These are phyloP conservation scores for Candidula unifasciata DNA, from an alignment of 2,888 invertebrate species.

Conservation along the genomic window DNA sequence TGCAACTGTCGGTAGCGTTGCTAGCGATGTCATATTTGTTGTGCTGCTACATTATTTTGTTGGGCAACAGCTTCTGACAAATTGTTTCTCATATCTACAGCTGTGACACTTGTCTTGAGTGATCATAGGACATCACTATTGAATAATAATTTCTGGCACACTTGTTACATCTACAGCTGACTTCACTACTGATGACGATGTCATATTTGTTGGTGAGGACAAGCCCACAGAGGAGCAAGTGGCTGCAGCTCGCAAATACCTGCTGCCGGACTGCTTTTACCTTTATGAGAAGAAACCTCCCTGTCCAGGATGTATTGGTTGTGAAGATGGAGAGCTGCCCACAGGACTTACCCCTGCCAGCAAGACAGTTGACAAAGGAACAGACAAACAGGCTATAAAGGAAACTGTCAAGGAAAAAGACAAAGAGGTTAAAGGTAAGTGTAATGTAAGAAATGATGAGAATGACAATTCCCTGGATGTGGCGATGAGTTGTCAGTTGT, in stretches of 20 bases:
- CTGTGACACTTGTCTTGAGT: too few relatives aligned
- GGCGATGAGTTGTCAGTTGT: too few relatives aligned
- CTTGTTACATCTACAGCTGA: background rate
- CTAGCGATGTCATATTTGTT: too few relatives aligned
- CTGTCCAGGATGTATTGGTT: slow-evolving; percentile 76
- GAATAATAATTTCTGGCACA: too few relatives aligned
- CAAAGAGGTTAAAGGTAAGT: slow-evolving; percentile 2
- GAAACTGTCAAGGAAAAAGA: background rate
- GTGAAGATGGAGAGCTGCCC: slow-evolving; percentile 60
- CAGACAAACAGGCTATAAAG: background rate
- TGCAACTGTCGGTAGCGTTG: too few relatives aligned
- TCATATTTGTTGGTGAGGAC: slow-evolving; percentile 67
- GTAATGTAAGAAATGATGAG: too few relatives aligned
- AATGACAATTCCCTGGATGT: too few relatives aligned
- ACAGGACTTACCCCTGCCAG: background rate
- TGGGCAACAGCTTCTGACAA: too few relatives aligned
- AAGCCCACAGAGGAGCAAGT: slow-evolving; percentile 70
- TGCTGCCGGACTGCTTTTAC: slow-evolving; percentile 76
- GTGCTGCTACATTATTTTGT: too few relatives aligned
- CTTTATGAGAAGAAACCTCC: slow-evolving; percentile 70
- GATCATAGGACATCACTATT: too few relatives aligned
- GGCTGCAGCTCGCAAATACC: slow-evolving; percentile 66
- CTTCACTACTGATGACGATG: slow-evolving; percentile 58
- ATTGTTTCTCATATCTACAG: background rate
- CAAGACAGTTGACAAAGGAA: background rate